Base-by-base conservation (phyloP, 2,888 invertebrate species). In the Ormyrus labotus region DNA sequence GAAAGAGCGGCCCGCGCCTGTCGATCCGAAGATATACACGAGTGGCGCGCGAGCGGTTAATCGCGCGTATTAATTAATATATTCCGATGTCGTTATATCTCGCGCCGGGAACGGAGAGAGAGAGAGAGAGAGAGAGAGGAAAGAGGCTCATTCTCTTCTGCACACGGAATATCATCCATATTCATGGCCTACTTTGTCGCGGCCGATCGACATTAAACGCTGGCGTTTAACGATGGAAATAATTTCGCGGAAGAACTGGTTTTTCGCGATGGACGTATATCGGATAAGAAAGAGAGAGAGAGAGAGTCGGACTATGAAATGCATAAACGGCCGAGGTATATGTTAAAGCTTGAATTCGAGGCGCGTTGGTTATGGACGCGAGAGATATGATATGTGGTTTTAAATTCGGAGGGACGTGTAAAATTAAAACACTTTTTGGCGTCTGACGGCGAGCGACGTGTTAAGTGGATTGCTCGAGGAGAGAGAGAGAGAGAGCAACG, bases 191-290 rank as follows among this genome's bases (percentile, higher is more conserved):
- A 34, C 34, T 34, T 34, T 34, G 34, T 34, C 34, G 34, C 34
- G 34, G 34, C 34, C 79, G 84, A 67, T 82, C 84, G 86, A 4
- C 8, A 13, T 61, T 87, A 87, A 88, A 87, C 83, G 86, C 84
- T 85, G 85, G 79, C 85, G 4, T 34, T 87, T 87, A 87, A 87
- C 85, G 87, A 86, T 84, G 85, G 78, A 84, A 86, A 86, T 87
- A 86, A 87, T 87, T 87, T 85, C 81, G 83, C 78, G 84, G 80
- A 81, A 83, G 84, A 86, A 85, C 84, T 83, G 86, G 85, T 87
- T 86, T 84, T 79, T 81, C 82, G 50, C 47, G 55, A 63, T 53
- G 53, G 69, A 63, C 55, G 34, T n/a, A 34, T 50, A 70, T 70
- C 69, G 50, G 76, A 77, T 69, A 70, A 70, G 76, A 60, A 60